phyloP scores from a whole-genome alignment of 1,140 invertebrate genomes.

The Seison nebaliae region DNA sequence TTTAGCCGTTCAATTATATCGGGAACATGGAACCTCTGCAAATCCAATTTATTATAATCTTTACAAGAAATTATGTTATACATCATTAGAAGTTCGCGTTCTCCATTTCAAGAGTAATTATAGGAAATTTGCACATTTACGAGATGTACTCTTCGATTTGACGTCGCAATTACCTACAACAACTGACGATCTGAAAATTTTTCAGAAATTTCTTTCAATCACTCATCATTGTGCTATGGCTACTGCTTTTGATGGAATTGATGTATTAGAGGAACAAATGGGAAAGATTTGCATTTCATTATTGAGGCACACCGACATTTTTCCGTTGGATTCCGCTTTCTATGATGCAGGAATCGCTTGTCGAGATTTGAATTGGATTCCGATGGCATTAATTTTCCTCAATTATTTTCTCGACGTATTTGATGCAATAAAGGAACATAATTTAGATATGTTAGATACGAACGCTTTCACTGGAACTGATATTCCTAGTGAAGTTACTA shows the following conservation, averaged over 20 bases:
- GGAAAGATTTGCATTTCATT: constrained; percentile 38
- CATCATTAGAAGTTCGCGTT: constrained; percentile 31
- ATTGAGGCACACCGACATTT: constrained; percentile 57
- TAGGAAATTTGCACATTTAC: constrained; percentile 37
- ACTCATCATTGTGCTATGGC: constrained; percentile 40
- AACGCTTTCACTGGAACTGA: constrained; percentile 60
- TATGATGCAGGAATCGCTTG: constrained; percentile 49
- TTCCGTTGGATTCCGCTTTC: constrained; percentile 66
- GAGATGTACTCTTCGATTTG: constrained; percentile 20
- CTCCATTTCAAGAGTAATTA: constrained; percentile 34
- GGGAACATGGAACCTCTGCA: constrained; percentile 46
- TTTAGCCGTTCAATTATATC: constrained; percentile 43
- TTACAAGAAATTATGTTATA: constrained; percentile 43
- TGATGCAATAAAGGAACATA: constrained; percentile 68
- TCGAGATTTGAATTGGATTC: constrained; percentile 40
- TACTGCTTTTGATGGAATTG: constrained; percentile 34
- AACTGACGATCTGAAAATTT: constrained; percentile 28
- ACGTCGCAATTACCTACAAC: constrained; percentile 16
- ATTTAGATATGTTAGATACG: constrained; percentile 48
- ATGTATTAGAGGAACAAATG: constrained; percentile 33
- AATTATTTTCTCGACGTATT: constrained; percentile 81
- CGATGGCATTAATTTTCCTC: constrained; percentile 76
- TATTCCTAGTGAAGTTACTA: constrained; percentile 53
- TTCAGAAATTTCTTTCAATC: constrained; percentile 35
- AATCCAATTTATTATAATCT: constrained; percentile 57